Base-by-base conservation (phyloP, 2,113 vertebrate genomes). In the Pogona vitticeps region DNA sequence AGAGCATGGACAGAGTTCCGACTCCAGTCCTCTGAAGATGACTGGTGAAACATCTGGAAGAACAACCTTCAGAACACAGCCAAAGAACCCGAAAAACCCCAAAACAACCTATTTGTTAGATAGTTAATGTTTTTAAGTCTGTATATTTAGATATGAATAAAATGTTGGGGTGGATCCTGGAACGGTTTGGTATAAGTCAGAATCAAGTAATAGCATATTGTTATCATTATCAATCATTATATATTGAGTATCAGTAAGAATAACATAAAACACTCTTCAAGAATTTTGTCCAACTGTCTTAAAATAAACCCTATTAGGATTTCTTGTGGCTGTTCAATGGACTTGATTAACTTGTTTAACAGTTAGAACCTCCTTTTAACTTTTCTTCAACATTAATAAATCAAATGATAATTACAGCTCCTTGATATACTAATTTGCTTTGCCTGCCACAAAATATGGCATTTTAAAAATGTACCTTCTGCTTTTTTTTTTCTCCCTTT, bases 161-260 rank as follows among this genome's bases (percentile, higher is more conserved):
- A n/a, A n/a, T n/a, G n/a, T n/a, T n/a, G n/a, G n/a, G n/a, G n/a
- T n/a, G n/a, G n/a, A 52, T 52, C 46, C 10, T 52, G 5, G 46
- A 52, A 52, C 5, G 46, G 46, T 5, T 52, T 52, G 46, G 5
- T 52, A 52, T 52, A 52, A 52, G 46, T 52, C 46, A 52, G 46
- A 52, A 52, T 52, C 46, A 52, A 52, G 5, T 52, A 52, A 52
- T 52, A 52, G 5, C 46, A 52, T 52, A 52, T 52, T 52, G 5
- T 52, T 52, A 52, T 52, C 46, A 52, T n/a, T n/a, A n/a, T n/a
- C n/a, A n/a, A n/a, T n/a, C n/a, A n/a, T n/a, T n/a, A n/a, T n/a
- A n/a, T n/a, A n/a, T n/a, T n/a, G n/a, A n/a, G n/a, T n/a, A 59
- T 59, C 33, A 79, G n/a, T 61, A 79, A 61, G 52, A 79, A 79